Conservation (phyloP, 2,113 vertebrate species). For the Alouatta palliata region DNA sequence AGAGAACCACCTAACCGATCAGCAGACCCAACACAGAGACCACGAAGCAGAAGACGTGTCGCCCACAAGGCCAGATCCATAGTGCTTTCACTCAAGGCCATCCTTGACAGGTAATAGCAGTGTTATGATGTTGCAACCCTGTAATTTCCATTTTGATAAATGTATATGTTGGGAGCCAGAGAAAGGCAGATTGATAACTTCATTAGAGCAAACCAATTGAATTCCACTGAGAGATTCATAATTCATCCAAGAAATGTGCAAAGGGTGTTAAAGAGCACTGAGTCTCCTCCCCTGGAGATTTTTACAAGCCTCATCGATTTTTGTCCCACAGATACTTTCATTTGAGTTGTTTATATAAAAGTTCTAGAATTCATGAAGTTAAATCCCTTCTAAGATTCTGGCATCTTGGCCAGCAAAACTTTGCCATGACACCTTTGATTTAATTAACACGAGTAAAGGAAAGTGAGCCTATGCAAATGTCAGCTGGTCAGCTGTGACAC, state of each 20-base stretch:
- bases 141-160: slow-evolving; percentile 23
- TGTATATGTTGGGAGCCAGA: background rate
- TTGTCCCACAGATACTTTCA: slow-evolving; percentile 36
- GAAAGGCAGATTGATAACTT: slow-evolving; percentile 49
- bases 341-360: slow-evolving; percentile 47
- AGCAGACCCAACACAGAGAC: background rate
- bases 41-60: background rate
- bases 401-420: slow-evolving; percentile 21
- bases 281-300: background rate
- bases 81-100: background rate
- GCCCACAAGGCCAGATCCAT: background rate
- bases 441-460: slow-evolving; percentile 41
- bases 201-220: slow-evolving; percentile 50
- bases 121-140: background rate
- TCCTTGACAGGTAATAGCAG: slow-evolving; percentile 20
- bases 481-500: background rate
- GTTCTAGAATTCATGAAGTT: slow-evolving; percentile 24
- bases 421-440: slow-evolving; percentile 30
- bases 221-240: background rate
- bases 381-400: slow-evolving; percentile 52
- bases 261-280: background rate
- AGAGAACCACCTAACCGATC: background rate
- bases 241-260: background rate
- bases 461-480: background rate
- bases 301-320: slow-evolving; percentile 54